These are phyloP conservation scores for Echinops telfairi DNA, from an alignment of 2,113 vertebrate genomes.

Conservation along the genomic window DNA sequence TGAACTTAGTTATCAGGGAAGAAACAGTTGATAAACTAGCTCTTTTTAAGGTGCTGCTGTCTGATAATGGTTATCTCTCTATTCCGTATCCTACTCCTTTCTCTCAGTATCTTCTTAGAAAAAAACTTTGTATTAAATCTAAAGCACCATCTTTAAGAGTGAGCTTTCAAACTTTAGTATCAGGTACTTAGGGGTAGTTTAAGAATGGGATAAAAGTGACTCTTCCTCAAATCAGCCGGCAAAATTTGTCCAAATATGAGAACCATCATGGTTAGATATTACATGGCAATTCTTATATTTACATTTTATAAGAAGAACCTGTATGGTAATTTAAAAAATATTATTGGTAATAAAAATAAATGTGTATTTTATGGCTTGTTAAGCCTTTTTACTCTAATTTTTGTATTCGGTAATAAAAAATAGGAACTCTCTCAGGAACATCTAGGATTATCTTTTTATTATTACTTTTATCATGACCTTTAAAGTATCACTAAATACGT, in stretches of 20 bases:
- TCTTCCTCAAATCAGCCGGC: conserved; percentile 26
- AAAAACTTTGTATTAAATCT: conserved; percentile 54
- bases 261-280: background rate
- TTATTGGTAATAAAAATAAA: conserved; percentile 54
- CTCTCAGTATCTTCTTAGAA: conserved; percentile 49
- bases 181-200: conserved; percentile 44
- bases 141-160: conserved; percentile 49
- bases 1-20: conserved; percentile 68
- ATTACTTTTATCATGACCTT: conserved; percentile 56
- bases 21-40: conserved; percentile 65
- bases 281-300: background rate
- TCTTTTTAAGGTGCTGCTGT: conserved; percentile 66
- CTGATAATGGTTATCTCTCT: conserved; percentile 63
- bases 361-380: conserved; percentile 21
- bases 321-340: background rate
- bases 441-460: conserved; percentile 46
- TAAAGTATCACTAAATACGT: conserved; percentile 63
- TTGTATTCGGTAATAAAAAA: conserved; percentile 55
- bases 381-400: conserved; percentile 49
- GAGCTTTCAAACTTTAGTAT: conserved; percentile 59
- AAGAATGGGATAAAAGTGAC: conserved; percentile 28
- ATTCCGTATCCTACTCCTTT: background rate
- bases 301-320: background rate
- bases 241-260: conserved; percentile 11
- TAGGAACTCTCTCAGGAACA: background rate